phyloP scores from a whole-genome alignment of 2,797 vertebrate species.

The Schizopygopsis malacanthus region DNA sequence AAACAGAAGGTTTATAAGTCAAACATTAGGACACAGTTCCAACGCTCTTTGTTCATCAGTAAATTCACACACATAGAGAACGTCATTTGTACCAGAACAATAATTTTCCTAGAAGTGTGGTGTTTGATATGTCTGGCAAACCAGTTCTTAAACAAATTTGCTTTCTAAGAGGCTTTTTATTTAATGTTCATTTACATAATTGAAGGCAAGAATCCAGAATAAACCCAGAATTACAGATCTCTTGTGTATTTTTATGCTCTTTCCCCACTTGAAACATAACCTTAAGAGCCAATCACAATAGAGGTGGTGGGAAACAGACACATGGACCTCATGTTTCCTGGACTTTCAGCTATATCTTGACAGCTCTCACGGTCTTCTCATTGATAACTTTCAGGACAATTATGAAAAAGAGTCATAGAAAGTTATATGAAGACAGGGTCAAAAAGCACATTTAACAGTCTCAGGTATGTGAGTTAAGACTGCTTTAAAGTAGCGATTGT shows the following conservation, averaged over 20 bases:
- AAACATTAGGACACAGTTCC: background rate
- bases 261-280: slow-evolving; percentile 35
- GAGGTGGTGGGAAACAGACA: slow-evolving; percentile 56
- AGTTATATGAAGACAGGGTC: background rate
- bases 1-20: background rate
- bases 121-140: background rate
- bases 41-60: background rate
- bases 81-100: background rate
- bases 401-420: background rate
- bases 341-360: slow-evolving; percentile 42
- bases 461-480: background rate
- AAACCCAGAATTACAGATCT: slow-evolving; percentile 17
- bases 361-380: slow-evolving; percentile 8
- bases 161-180: background rate
- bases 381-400: background rate
- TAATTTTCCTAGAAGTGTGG: too few species aligned
- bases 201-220: slow-evolving; percentile 11
- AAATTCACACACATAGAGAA: background rate
- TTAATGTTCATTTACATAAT: background rate
- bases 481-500: background rate
- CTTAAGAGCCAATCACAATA: slow-evolving; percentile 31
- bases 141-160: background rate
- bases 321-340: slow-evolving; percentile 47
- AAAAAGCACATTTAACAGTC: background rate
- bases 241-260: background rate